phyloP scores from a whole-genome alignment of 2,797 vertebrate genomes.

The Hyperoplus lanceolatus region DNA sequence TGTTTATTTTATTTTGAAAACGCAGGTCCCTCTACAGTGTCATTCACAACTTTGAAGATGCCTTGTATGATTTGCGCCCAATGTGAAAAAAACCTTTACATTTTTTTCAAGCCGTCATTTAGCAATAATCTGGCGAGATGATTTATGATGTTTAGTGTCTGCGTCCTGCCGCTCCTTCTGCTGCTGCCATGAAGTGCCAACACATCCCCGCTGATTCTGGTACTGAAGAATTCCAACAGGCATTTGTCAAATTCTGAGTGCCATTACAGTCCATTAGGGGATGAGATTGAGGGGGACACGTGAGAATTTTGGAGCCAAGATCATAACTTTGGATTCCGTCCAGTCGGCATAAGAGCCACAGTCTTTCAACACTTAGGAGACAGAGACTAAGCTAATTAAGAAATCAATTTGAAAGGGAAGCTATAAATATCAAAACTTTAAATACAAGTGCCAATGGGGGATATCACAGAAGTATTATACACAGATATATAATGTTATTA shows the following conservation, averaged over 20 bases:
- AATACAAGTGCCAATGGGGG: background rate
- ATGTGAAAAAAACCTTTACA: constrained; percentile 11
- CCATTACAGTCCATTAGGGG: constrained; percentile 66
- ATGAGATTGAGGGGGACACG: constrained; percentile 50
- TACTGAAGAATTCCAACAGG: constrained; percentile 31
- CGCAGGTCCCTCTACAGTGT: background rate
- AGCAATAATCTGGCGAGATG: constrained; percentile 46
- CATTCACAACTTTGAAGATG: background rate
- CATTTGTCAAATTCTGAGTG: constrained; percentile 62
- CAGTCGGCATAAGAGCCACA: constrained; percentile 33
- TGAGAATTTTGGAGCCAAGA: constrained; percentile 49
- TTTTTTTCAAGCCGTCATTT: constrained; percentile 7
- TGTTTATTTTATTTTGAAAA: background rate
- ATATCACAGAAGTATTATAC: constrained; percentile 2
- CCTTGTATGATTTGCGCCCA: constrained; percentile 1
- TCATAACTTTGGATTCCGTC: constrained; percentile 40
- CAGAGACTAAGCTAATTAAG: constrained; percentile 11
- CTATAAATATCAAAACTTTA: constrained; percentile 12
- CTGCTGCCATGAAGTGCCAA: constrained; percentile 52
- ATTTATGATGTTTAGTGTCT: constrained; percentile 64
- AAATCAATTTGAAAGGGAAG: background rate
- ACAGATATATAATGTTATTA: background rate
- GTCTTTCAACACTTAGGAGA: constrained; percentile 13
- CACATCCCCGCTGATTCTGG: constrained; percentile 52
- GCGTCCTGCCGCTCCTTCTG: constrained; percentile 24